Conservation (phyloP, 2,113 vertebrate species). For the Monarcha castaneiventris region DNA sequence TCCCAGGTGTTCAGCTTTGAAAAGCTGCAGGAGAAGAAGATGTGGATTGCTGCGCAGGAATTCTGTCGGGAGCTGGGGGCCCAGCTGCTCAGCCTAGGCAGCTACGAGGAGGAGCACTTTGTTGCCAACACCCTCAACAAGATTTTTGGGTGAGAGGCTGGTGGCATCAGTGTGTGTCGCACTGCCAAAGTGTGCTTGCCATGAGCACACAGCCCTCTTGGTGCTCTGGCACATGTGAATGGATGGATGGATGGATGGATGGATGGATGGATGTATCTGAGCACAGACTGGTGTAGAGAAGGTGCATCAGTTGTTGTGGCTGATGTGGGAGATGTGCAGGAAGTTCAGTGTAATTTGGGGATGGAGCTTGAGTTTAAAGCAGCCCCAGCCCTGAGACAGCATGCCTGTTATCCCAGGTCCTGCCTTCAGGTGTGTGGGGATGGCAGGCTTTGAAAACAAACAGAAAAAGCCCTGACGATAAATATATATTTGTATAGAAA, state of each 20-base stretch:
- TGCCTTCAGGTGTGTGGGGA: neutral
- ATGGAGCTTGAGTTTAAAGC: neutral
- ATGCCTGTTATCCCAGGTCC: neutral
- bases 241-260: neutral
- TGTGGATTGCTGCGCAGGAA: constrained; percentile 86
- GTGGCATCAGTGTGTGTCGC: rapidly evolving
- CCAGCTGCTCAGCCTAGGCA: constrained; percentile 87
- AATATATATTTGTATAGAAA: neutral
- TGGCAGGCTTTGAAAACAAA: neutral
- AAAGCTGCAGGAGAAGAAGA: constrained; percentile 84
- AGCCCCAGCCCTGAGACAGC: neutral
- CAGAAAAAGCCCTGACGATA: neutral
- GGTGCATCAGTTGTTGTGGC: neutral
- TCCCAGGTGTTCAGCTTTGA: constrained; percentile 85
- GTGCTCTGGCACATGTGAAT: neutral
- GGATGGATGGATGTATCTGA: neutral
- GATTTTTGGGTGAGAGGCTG: constrained; percentile 84
- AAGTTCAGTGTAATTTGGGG: neutral
- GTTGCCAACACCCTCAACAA: constrained; percentile 86
- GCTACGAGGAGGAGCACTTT: constrained; percentile 87
- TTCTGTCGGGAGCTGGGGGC: constrained; percentile 85
- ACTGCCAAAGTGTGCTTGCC: neutral
- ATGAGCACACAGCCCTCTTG: rapidly evolving
- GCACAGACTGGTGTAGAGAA: neutral
- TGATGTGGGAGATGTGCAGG: neutral